Conservation (phyloP, 1,140 invertebrate species). For the Spodoptera litura region DNA sequence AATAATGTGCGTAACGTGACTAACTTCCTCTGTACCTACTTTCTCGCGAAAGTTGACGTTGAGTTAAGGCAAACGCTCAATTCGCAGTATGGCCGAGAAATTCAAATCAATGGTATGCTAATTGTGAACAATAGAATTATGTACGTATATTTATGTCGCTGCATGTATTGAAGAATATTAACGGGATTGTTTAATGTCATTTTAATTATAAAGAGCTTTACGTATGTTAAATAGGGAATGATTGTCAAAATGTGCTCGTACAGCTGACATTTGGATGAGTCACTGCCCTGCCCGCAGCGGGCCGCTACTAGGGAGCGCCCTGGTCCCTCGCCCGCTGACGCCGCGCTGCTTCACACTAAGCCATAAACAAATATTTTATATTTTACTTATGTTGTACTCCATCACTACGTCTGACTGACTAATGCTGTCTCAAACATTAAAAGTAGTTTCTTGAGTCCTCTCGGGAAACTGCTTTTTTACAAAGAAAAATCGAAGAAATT, state of each 20-base stretch:
- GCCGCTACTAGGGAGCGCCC: constrained; percentile 26
- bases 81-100: neutral
- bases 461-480: too few relatives aligned
- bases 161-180: neutral
- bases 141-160: neutral
- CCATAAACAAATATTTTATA: constrained; percentile 34
- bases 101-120: neutral
- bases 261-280: constrained; percentile 42
- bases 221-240: constrained; percentile 3
- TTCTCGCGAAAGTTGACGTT: constrained; percentile 10
- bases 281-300: constrained; percentile 38
- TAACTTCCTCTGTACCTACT: constrained; percentile 5
- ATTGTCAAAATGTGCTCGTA: constrained; percentile 31
- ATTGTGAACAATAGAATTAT: constrained; percentile 1
- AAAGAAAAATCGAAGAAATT: too few relatives aligned
- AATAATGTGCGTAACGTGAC: neutral
- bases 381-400: neutral
- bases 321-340: constrained; percentile 6
- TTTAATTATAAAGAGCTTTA: constrained; percentile 15
- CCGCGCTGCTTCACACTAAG: constrained; percentile 9
- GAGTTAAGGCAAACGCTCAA: constrained; percentile 4
- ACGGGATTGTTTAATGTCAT: neutral
- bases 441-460: neutral
- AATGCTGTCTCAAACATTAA: neutral
- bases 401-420: constrained; percentile 8